phyloP scores from a whole-genome alignment of 2,888 invertebrate genomes.

The Linnaemya tessellans region DNA sequence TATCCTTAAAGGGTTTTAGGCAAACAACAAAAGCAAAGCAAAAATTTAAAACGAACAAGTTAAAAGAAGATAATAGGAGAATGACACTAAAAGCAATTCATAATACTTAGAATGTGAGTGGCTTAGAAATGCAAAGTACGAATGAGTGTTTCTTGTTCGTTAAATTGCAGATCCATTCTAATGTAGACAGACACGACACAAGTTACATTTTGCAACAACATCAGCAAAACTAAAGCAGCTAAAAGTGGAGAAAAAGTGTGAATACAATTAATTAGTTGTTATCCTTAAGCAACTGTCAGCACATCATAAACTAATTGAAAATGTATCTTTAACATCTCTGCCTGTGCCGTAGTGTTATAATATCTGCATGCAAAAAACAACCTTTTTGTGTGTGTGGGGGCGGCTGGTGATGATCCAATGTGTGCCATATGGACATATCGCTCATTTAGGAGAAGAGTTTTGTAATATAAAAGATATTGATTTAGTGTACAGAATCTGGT shows the following conservation, averaged over 20 bases:
- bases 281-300: conserved; percentile 71
- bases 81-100: conserved; percentile 68
- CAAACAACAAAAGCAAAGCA: conserved; percentile 20
- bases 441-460: neutral
- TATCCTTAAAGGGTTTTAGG: conserved; percentile 54
- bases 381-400: neutral
- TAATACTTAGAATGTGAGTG: conserved; percentile 55
- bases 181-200: conserved; percentile 18
- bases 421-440: neutral
- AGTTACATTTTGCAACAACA: conserved; percentile 34
- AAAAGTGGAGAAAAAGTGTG: conserved; percentile 39
- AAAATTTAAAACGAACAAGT: conserved; percentile 9
- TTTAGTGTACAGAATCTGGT: too few species aligned
- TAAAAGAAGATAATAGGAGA: conserved; percentile 33
- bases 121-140: conserved; percentile 49
- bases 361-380: neutral
- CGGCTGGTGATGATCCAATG: neutral
- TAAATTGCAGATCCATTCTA: conserved; percentile 33
- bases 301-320: conserved; percentile 71
- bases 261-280: conserved; percentile 71
- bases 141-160: conserved; percentile 41
- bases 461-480: neutral
- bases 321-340: conserved; percentile 51
- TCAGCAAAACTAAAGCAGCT: conserved; percentile 14
- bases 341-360: neutral